Conservation (phyloP, 2,797 vertebrate species). For the Acipenser ruthenus region DNA sequence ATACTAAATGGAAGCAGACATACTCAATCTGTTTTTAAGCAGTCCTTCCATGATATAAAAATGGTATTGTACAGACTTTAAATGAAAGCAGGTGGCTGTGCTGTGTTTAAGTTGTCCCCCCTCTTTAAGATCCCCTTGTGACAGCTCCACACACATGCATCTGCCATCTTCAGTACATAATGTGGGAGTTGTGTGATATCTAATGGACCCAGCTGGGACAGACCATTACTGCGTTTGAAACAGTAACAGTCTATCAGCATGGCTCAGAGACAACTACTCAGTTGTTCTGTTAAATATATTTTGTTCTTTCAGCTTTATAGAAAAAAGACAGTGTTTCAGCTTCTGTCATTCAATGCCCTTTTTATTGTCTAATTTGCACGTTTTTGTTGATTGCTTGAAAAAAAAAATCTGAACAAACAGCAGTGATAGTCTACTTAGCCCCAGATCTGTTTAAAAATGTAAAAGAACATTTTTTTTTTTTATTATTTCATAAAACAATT, state of each 20-base stretch:
- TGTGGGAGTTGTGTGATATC: conserved; percentile 36
- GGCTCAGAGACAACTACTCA: conserved; percentile 32
- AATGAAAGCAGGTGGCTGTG: conserved; percentile 14
- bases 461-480: too few relatives aligned
- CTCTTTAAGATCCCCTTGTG: conserved; percentile 4
- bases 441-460: too few relatives aligned
- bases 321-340: too few relatives aligned
- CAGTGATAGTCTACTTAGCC: too few relatives aligned
- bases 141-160: conserved; percentile 18
- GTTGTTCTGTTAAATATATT: conserved; percentile 6
- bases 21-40: conserved; percentile 15
- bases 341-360: too few relatives aligned
- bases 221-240: conserved; percentile 57
- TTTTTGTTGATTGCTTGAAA: too few relatives aligned
- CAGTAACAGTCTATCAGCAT: conserved; percentile 40
- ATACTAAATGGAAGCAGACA: neutral
- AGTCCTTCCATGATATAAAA: conserved; percentile 3
- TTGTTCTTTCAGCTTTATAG: too few relatives aligned
- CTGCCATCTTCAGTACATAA: conserved; percentile 18
- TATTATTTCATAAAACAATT: too few relatives aligned
- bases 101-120: conserved; percentile 9
- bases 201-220: conserved; percentile 59
- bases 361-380: too few relatives aligned
- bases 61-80: conserved; percentile 8
- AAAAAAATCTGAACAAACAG: too few relatives aligned